Evolutionary conservation across 2,888 invertebrate species (phyloP), one percentile per base, ranked within the genome.

Genomic region (Aspidiotus destructor): DNA sequence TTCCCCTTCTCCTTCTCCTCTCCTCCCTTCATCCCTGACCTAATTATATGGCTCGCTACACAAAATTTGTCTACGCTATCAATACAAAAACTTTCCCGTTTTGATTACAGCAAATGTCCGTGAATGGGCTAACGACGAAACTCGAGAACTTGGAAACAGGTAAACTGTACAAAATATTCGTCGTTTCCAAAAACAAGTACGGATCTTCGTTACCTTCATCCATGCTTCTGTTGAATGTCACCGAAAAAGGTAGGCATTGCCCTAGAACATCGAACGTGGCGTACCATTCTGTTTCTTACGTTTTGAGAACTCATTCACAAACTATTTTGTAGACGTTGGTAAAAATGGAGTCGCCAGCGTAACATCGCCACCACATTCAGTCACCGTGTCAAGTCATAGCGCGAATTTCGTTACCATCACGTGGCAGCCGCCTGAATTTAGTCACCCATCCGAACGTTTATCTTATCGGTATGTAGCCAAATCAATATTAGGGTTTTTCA

Each of bases 361-460:
- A 5, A 86, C 89, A 8, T 89, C 90, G 0, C 88, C 89, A 0
- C 91, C 91, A 0, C 90, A 90, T 77, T 86, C 88, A 0, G 78
- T 92, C 60, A 83, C 87, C 0, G 86, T 91, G 41, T 84, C 88
- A 0, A 84, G 86, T 8, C 89, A 89, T 76, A 88, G 88, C 62
- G 89, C 90, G 60, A 89, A 89, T 7, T 89, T 86, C 84, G 85
- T 91, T 61, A 85, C 88, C 0, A 82, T 92, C 67, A 82, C 85
- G 11, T 92, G 92, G 92, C 88, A 90, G 75, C 89, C 90, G 6
- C 91, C 92, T 5, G 87, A 88, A 78, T 87, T 87, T 78, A 86
- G 88, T 53, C 86, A 87, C 75, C 89, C 89, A 0, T 85, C 88
- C 65, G 89, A 90, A 76, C 84, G 84, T 74, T 84, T 91, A 69